Base-by-base conservation (phyloP, 2,113 vertebrate species). In the Trichechus manatus region DNA sequence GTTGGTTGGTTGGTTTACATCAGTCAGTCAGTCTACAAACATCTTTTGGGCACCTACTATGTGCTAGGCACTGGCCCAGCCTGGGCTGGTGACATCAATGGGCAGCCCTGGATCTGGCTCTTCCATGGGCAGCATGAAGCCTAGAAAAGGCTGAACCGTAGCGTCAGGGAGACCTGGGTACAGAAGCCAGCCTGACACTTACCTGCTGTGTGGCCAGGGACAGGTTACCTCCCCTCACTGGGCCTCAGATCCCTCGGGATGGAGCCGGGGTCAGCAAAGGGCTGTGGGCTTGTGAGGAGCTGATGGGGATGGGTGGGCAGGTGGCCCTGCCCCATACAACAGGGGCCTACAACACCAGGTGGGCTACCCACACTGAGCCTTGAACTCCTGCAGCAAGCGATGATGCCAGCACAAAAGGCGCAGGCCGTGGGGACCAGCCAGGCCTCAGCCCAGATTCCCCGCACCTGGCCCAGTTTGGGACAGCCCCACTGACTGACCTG, bases 371-470 rank as follows among this genome's bases (percentile, higher is more conserved):
- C 44, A 13, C 68, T 8, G 29, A 47, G 44, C 33, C 63, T 42
- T 13, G 56, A 81, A 11, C 84, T 72, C 94, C 75, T 33, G 79
- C 53, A 1, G 10, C 25, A 19, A n/a, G 44, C 1, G 1, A 33
- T 3, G 53, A 44, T 0, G 3, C 75, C 19, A 0, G 19, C 0
- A 0, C 82, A 87, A 0, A 9, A 72, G 75, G 81, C 78, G 2
- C 63, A 31, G 44, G 70, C 97, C 86, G 89, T 53, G 56, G 97
- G 91, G 96, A 96, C 44, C 88, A 44, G 53, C 33, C 75, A 27
- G 47, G 83, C 84, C 77, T 88, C n/a, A 80, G 95, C 98, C 98
- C 98, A 97, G 97, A 97, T 97, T 97, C 93, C 91, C 74, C 0
- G n/a, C 13, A 8, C 63, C 95, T 97, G 98, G 56, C 96, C 96